Evolutionary conservation across 1,140 invertebrate species (phyloP), one percentile per base, ranked within the genome.

Genomic region (Ectropis grisescens): DNA sequence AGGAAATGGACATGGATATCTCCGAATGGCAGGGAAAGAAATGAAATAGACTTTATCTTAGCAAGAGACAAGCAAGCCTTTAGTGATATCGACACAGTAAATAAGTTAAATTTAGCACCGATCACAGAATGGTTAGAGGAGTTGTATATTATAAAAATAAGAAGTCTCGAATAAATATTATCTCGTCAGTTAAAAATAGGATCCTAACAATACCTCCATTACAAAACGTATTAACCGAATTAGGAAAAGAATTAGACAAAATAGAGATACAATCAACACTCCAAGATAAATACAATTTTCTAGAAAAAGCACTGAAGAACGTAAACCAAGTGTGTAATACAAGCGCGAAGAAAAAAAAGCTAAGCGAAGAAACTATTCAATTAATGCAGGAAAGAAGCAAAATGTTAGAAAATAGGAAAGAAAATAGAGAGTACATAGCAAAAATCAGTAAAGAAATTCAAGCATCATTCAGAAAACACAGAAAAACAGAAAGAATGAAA

Each of bases 91-190:
- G 14, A 22, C 11, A 32, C 49, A 29, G 24, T 58, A 2, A 45
- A 47, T 9, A 41, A 47, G 2, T 16, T 57, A 29, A 50, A 58
- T 33, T 58, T 54, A 45, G 42, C 29, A 39, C 50, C 1, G 50
- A 54, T 32, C 39, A 58, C 19, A 47, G 47, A 47, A 46, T 54
- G 44, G 11, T 58, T 30, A 47, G 49, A 46, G 47, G 34, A 33
- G 25, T 25, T 12, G 31, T 48, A 13, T 4, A 24, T 14, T 6
- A 13, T 14, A 33, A 13, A 40, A 30, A 16, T 11, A 33, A 13
- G 0, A 40, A 37, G 10, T 38, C 40, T 35, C 37, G 37, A 29
- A 50, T 31, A 39, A 16, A 41, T 29, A 32, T 41, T 11, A 29
- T n/a, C n/a, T n/a, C n/a, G 25, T 24, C 1, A 12, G 24, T 7